phyloP scores from a whole-genome alignment of 35 echinoderm and acorn worm genomes.

The Chiridota heheva region DNA sequence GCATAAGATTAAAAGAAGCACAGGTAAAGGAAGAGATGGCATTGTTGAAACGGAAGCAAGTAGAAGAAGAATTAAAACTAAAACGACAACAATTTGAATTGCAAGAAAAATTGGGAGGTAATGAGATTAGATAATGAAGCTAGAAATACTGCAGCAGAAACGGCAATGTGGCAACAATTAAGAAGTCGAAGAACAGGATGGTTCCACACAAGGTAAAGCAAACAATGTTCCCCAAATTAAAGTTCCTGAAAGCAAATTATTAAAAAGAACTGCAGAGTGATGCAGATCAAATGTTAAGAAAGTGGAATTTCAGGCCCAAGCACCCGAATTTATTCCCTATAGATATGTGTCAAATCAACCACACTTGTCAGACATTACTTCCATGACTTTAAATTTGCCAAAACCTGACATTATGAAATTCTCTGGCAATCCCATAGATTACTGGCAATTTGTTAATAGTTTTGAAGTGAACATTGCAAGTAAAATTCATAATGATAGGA shows the following conservation, averaged over 20 bases:
- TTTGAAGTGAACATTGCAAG: slow-evolving; percentile 51
- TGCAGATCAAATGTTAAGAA: slow-evolving; percentile 21
- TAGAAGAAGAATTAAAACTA: slow-evolving; percentile 22
- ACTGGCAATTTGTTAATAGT: slow-evolving; percentile 48
- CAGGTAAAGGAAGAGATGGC: slow-evolving; percentile 18
- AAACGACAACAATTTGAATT: slow-evolving; percentile 35
- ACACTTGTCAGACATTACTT: too few species aligned
- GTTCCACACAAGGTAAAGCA: neutral
- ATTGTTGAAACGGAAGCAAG: slow-evolving; percentile 7
- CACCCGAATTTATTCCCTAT: too few species aligned
- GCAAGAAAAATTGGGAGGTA: slow-evolving; percentile 22
- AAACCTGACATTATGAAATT: slow-evolving; percentile 34
- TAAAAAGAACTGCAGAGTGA: neutral
- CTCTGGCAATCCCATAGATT: slow-evolving; percentile 35
- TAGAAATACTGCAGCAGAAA: slow-evolving; percentile 35
- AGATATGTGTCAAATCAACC: too few species aligned
- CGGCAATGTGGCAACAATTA: slow-evolving; percentile 45
- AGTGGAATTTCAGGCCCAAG: too few species aligned
- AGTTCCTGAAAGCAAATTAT: neutral
- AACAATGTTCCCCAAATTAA: neutral
- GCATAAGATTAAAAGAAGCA: too few species aligned
- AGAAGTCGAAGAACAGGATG: neutral
- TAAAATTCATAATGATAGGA: slow-evolving; percentile 29
- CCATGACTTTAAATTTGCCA: slow-evolving; percentile 38
- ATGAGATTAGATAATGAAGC: slow-evolving; percentile 42